phyloP scores from a whole-genome alignment of 1,140 invertebrate species.

The Pogonus chalceus region DNA sequence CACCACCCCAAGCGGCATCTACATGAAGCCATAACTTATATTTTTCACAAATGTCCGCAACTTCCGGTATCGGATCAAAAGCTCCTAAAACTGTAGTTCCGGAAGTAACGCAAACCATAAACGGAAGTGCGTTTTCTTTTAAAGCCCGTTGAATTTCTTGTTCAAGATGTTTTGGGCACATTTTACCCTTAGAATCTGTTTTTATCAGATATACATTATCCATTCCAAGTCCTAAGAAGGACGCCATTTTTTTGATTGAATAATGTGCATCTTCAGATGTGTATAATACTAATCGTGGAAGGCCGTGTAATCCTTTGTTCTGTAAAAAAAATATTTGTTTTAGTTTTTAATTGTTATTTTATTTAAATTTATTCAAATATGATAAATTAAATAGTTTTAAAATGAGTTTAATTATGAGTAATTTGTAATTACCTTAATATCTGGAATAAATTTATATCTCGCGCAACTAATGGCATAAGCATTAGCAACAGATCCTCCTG shows the following conservation, averaged over 20 bases:
- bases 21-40: constrained; percentile 89
- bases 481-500: constrained; percentile 91
- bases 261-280: constrained; percentile 91
- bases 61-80: constrained; percentile 75
- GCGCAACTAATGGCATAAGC: constrained; percentile 90
- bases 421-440: constrained; percentile 56
- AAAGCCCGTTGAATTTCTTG: constrained; percentile 54
- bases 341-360: neutral
- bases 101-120: constrained; percentile 85
- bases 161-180: constrained; percentile 63
- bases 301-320: constrained; percentile 55
- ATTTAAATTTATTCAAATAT: too few relatives aligned
- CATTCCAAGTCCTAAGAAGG: constrained; percentile 66
- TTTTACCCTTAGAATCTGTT: constrained; percentile 65
- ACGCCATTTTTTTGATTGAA: constrained; percentile 78
- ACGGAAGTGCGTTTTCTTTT: constrained; percentile 57
- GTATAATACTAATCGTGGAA: constrained; percentile 62
- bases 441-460: constrained; percentile 62
- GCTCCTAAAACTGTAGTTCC: constrained; percentile 80
- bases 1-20: constrained; percentile 90
- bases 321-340: constrained; percentile 36
- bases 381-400: too few relatives aligned
- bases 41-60: constrained; percentile 72
- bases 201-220: constrained; percentile 66
- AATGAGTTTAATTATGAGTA: neutral